Percentiles rank a stretch among this genome's conserved stretches.
Evolutionary conservation across 2,888 invertebrate species (phyloP).

Genomic region (Disparrhopalites patrizii): DNA sequence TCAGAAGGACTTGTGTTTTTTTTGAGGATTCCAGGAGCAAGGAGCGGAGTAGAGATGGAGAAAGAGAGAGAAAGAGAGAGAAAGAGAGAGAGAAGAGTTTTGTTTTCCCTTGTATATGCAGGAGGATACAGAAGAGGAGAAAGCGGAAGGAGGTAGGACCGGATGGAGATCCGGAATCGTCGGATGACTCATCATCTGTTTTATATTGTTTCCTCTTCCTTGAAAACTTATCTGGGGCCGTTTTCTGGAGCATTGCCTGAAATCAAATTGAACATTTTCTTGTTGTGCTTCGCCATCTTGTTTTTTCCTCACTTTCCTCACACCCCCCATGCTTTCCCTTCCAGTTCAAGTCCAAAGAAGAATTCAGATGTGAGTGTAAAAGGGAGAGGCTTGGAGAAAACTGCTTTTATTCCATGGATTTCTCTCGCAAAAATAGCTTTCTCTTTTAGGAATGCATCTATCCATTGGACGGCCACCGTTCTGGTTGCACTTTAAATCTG

Average conservation of each 20-base stretch:
- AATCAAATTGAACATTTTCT: constrained; percentile 4
- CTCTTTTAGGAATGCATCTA: too few relatives aligned
- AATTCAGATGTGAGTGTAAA: too few relatives aligned
- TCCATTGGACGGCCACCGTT: too few relatives aligned
- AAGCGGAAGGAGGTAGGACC: constrained; percentile 23
- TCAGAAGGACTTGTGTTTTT: constrained; percentile 5
- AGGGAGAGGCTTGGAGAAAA: too few relatives aligned
- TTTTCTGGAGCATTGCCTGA: constrained; percentile 3
- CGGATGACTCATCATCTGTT: constrained; percentile 23
- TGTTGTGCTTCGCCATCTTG: background rate
- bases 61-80: background rate
- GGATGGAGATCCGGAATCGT: constrained; percentile 20
- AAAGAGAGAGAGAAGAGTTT: background rate
- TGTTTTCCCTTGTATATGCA: too few relatives aligned
- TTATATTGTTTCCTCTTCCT: constrained; percentile 23
- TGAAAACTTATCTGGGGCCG: constrained; percentile 13
- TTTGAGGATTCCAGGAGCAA: background rate
- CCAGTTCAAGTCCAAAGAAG: too few relatives aligned
- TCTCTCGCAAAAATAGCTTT: too few relatives aligned
- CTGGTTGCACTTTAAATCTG: too few relatives aligned
- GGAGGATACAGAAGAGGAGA: background rate
- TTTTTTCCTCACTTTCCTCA: too few relatives aligned
- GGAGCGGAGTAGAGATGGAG: background rate
- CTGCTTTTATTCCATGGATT: too few relatives aligned
- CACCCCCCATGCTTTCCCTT: too few relatives aligned